Base-by-base conservation (phyloP, 2,888 invertebrate genomes). In the Choristoneura rosaceana region DNA sequence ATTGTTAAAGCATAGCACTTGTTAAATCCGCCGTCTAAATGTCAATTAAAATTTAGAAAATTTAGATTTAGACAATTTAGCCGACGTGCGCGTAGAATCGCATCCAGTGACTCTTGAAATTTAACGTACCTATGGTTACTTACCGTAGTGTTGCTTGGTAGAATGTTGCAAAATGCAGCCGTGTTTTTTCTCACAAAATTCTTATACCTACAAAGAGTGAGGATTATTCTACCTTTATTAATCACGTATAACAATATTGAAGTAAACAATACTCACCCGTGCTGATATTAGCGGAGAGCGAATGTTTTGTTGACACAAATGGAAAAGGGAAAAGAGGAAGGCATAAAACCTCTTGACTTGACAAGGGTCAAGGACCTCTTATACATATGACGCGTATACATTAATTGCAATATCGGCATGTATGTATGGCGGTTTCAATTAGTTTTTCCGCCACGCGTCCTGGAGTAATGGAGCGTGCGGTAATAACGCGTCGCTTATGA, bases 371-470 rank as follows among this genome's bases (percentile, higher is more conserved):
- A 34, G 59, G 59, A 59, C 33, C 59, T 34, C 34, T 59, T 7
- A 34, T 59, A 59, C n/a, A 59, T 34, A 59, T 59, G 59, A 59
- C 34, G 59, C 34, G 55, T 55, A 55, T 25, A 59, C 59, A 61
- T 61, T 61, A 41, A 61, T 61, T 61, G 61, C 61, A 15, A 41
- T 61, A 61, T 38, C 41, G 61, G 59, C 59, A n/a, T 59, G 59
- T 59, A 41, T 41, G 61, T 61, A 34, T 59, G 59, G 59, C 34
- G n/a, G 14, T 59, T 59, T 61, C 61, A 61, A 59, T 61, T 61
- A 61, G 61, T 61, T 61, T 59, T 61, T 61, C 61, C 61, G 61
- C 15, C 41, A 41, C 10, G 17, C 59, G 38, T 41, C 9, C 34
- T 15, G n/a, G 17, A 8, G 14, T 61, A 61, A 61, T 61, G 38